These are phyloP conservation scores for Hoplostethus mediterraneus DNA, from an alignment of 2,797 vertebrate genomes.

Conservation along the genomic window DNA sequence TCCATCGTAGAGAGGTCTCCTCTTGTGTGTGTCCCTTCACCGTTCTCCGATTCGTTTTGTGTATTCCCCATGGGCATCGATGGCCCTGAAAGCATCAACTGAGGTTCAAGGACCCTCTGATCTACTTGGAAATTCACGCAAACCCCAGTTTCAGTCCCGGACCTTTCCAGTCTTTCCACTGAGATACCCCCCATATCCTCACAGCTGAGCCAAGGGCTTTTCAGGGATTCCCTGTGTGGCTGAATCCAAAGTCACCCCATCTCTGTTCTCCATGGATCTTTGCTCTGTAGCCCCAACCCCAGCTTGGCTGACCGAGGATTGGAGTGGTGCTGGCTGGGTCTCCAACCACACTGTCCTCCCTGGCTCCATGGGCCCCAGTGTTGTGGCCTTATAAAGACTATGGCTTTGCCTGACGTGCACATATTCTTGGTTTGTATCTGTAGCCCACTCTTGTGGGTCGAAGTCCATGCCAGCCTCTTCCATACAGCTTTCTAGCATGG, in stretches of 20 bases:
- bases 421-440: slow-evolving; percentile 76
- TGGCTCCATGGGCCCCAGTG: slow-evolving; percentile 26
- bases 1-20: slow-evolving; percentile 10
- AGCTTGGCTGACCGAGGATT: slow-evolving; percentile 11
- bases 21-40: background rate
- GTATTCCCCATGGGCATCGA: slow-evolving; percentile 49
- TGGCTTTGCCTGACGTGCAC: slow-evolving; percentile 66
- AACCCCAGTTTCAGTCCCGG: slow-evolving; percentile 74
- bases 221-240: slow-evolving; percentile 19
- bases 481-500: slow-evolving; percentile 86
- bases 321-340: slow-evolving; percentile 16
- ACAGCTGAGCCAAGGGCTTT: background rate
- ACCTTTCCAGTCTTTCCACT: slow-evolving; percentile 78
- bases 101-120: slow-evolving; percentile 61
- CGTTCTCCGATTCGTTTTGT: slow-evolving; percentile 14
- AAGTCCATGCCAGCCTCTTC: slow-evolving; percentile 80
- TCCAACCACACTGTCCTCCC: slow-evolving; percentile 23
- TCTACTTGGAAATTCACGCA: slow-evolving; percentile 59
- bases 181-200: slow-evolving; percentile 77
- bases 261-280: slow-evolving; percentile 11
- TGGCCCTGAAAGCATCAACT: slow-evolving; percentile 74
- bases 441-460: slow-evolving; percentile 82
- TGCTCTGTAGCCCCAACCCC: background rate
- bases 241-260: slow-evolving; percentile 5
- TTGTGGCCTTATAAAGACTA: slow-evolving; percentile 27